These are phyloP conservation scores for Alectoris magna DNA, from an alignment of 2,797 vertebrate genomes.

Conservation along the genomic window DNA sequence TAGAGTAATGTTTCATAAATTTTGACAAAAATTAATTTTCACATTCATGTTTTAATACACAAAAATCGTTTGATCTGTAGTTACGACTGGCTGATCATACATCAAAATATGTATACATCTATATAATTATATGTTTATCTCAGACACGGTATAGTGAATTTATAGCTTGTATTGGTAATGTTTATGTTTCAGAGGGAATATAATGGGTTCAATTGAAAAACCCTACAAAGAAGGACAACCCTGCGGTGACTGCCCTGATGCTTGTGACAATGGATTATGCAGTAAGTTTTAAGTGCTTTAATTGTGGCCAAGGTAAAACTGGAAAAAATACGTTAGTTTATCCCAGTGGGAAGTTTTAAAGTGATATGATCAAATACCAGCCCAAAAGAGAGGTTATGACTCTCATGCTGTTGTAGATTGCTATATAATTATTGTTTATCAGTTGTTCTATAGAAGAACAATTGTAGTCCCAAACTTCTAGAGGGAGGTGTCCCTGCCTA, in stretches of 20 bases:
- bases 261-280: conserved; percentile 82
- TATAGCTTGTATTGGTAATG: not conserved
- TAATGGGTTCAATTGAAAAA: not conserved
- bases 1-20: not conserved
- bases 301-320: not conserved
- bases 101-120: not conserved
- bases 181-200: conserved; percentile 82
- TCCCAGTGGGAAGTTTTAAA: not conserved
- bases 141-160: not conserved
- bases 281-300: conserved; percentile 70
- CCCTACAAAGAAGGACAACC: conserved; percentile 77
- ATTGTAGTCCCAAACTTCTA: not conserved
- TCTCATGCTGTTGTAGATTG: not conserved
- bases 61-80: not conserved
- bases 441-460: not conserved
- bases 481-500: too few species aligned
- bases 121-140: not conserved
- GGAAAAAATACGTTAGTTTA: not conserved
- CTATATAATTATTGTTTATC: not conserved
- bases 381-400: not conserved
- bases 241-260: conserved; percentile 79
- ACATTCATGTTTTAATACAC: not conserved
- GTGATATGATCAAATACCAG: not conserved
- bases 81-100: too few species aligned
- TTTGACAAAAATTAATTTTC: not conserved